A percentile compares a stretch with the other conserved stretches of the same genome.
Evolutionary conservation across 2,888 invertebrate genomes (phyloP).

Genomic region (Andrena hattorfiana): DNA sequence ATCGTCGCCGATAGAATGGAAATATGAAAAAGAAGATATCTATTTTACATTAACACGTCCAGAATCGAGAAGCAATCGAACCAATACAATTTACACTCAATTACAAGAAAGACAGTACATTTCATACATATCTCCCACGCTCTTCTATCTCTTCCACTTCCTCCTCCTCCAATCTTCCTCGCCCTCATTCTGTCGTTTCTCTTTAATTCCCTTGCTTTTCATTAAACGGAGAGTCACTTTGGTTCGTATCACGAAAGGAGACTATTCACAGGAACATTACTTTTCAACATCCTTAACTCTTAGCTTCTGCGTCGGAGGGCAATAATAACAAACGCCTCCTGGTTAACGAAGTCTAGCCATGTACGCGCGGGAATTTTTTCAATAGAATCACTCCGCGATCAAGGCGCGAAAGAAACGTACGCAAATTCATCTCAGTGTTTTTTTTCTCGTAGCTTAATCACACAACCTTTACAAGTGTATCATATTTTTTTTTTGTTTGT

Average conservation of each 20-base stretch:
- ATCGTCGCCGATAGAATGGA: constrained; percentile 48
- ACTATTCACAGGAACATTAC: constrained; percentile 72
- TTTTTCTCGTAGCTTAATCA: constrained; percentile 45
- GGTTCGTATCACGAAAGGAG: constrained; percentile 71
- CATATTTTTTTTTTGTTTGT: constrained; percentile 1
- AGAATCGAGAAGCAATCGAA: constrained; percentile 40
- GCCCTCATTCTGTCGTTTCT: background rate
- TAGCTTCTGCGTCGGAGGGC: constrained; percentile 46
- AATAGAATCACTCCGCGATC: constrained; percentile 2
- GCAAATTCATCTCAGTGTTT: constrained; percentile 23
- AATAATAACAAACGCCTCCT: constrained; percentile 45
- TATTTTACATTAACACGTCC: constrained; percentile 45
- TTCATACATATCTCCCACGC: constrained; percentile 7
- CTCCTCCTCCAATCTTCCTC: background rate
- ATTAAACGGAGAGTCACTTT: constrained; percentile 58
- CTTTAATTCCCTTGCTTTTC: constrained; percentile 2
- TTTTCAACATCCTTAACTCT: constrained; percentile 59
- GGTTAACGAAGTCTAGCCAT: constrained; percentile 36
- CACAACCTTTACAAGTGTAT: constrained; percentile 58
- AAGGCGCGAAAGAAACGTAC: constrained; percentile 50
- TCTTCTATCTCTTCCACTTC: background rate
- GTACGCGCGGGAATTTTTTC: constrained; percentile 31
- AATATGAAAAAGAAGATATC: constrained; percentile 47
- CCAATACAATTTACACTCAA: constrained; percentile 44
- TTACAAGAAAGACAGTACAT: constrained; percentile 44